Percentiles rank a stretch among this genome's conserved stretches.
These are phyloP conservation scores for Aldabrachelys gigantea DNA, from an alignment of 2,113 vertebrate species.

Conservation along the genomic window DNA sequence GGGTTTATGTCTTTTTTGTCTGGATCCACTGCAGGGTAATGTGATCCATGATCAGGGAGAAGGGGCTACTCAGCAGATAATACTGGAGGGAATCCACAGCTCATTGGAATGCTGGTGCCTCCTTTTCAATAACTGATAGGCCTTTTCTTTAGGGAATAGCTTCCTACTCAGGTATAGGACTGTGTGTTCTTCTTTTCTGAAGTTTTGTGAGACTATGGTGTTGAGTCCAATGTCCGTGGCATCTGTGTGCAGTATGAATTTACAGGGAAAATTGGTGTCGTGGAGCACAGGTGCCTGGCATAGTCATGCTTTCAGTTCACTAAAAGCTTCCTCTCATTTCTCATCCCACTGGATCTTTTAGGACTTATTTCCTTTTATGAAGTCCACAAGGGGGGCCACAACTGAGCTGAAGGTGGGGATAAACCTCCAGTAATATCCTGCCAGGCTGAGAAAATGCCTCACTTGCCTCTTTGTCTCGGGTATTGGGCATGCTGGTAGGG, in stretches of 20 bases:
- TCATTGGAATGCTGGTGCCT: neutral
- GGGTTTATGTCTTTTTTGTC: neutral
- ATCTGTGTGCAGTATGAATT: too few relatives aligned
- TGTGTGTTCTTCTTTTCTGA: neutral
- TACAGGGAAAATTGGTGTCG: too few relatives aligned
- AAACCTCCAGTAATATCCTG: neutral
- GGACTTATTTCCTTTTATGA: neutral
- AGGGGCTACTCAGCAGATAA: neutral
- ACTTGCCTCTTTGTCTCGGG: neutral
- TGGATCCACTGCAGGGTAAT: neutral
- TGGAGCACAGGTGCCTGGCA: too few relatives aligned
- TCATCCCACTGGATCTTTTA: neutral
- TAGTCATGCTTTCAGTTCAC: too few relatives aligned
- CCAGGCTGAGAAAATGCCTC: neutral
- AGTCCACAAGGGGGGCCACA: neutral
- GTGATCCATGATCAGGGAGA: neutral
- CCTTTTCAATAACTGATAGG: neutral
- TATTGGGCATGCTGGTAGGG: neutral
- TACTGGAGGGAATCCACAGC: neutral
- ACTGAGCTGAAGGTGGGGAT: neutral
- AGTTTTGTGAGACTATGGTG: too few relatives aligned
- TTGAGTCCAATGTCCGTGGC: too few relatives aligned
- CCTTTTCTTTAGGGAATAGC: neutral
- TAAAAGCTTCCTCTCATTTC: neutral
- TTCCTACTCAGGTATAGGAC: neutral